Evolutionary conservation across 2,888 invertebrate genomes (phyloP), one percentile per base, ranked within the genome.

Genomic region (Polyommatus icarus): DNA sequence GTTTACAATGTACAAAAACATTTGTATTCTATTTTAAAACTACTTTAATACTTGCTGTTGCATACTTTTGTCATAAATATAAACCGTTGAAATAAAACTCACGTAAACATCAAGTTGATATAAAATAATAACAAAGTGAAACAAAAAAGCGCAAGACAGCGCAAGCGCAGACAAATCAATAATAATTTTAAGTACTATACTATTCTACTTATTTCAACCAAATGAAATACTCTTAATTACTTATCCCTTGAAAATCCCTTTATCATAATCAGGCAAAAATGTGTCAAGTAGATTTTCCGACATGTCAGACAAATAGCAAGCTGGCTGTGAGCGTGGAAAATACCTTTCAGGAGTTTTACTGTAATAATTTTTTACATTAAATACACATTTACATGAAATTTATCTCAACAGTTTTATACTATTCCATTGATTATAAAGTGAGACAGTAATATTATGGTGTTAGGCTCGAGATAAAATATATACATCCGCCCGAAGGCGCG

Each of bases 31-130:
- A 50, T 24, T 20, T 73, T 46, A 46, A 73, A 73, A 73, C 73
- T 73, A 73, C 73, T 15, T 46, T 73, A 73, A 73, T 73, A 73
- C 73, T 73, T 46, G 73, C 2, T 73, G 20, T 24, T 15, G 46
- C 24, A 50, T 73, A 73, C 24, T 36, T 46, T 73, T 40, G 24
- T 50, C 20, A 73, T 72, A 40, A 73, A 40, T 50, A 50, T 24
- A 73, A 73, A 73, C 73, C 50, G 24, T 73, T 73, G n/a, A 46
- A 50, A 73, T 73, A 50, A n/a, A 73, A 50, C 24, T 2, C 73
- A 50, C 73, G 1, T 24, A 29, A 32, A 71, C 7, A 7, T 36
- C 12, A 71, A 10, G 46, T 54, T 5, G 5, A 5, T 54, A 4
- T 40, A 40, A 40, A 29, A 40, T 72, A 3, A n/a, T 40, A 8